phyloP scores from a whole-genome alignment of 1,140 invertebrate species.

The Calephelis nemesis region DNA sequence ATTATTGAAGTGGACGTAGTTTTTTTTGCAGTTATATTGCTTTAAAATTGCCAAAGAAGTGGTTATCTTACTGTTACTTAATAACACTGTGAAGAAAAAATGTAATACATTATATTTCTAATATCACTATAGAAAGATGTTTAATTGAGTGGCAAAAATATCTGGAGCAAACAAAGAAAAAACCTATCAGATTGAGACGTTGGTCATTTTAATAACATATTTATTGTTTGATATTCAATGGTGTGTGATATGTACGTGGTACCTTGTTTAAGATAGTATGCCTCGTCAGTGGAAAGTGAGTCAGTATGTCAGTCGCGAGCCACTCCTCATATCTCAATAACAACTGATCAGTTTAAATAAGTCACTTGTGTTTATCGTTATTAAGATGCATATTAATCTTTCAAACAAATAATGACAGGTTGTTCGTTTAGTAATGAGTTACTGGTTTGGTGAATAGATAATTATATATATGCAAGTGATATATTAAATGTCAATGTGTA shows the following conservation, averaged over 20 bases:
- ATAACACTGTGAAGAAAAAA: no score
- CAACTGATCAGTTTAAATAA: conserved; percentile 19
- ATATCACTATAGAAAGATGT: neutral
- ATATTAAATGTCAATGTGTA: no score
- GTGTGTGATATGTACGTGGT: conserved; percentile 5
- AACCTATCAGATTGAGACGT: neutral
- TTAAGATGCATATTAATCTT: conserved; percentile 10
- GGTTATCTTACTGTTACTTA: no score
- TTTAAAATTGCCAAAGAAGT: no score
- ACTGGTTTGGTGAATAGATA: no score
- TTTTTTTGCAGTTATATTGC: no score
- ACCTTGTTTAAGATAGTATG: conserved; percentile 16
- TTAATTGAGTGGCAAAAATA: neutral
- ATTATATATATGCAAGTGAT: no score
- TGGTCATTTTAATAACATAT: conserved; percentile 8
- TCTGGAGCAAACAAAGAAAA: conserved; percentile 1
- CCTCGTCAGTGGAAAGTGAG: conserved; percentile 13
- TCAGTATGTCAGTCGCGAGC: conserved; percentile 14
- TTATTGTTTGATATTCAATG: conserved; percentile 10
- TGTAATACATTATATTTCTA: neutral
- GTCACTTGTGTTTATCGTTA: conserved; percentile 12
- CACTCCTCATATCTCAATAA: conserved; percentile 18
- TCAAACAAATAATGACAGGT: conserved; percentile 8
- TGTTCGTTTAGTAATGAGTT: neutral
- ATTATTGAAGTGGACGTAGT: no score